These are phyloP conservation scores for Verasper variegatus DNA, from an alignment of 2,113 vertebrate species.

Conservation along the genomic window DNA sequence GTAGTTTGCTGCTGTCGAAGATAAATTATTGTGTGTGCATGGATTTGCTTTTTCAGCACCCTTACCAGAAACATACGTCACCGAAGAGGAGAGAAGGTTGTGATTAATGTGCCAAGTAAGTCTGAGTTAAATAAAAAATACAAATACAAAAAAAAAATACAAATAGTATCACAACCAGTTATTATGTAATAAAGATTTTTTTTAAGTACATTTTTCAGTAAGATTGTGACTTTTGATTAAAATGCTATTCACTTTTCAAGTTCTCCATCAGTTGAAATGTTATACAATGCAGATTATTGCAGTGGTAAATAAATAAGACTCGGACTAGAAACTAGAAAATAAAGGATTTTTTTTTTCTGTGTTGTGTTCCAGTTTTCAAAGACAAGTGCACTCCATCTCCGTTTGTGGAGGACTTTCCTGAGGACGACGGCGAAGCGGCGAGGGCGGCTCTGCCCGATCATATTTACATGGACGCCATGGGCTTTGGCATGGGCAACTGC, in stretches of 20 bases:
- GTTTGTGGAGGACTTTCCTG: constrained; percentile 91
- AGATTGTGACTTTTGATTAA: not conserved
- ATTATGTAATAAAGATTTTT: no score
- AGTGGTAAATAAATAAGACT: not conserved
- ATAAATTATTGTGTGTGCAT: not conserved
- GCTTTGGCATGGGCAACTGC: constrained; percentile 99
- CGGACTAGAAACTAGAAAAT: no score
- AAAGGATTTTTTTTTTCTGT: not conserved
- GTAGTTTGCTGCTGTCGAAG: no score
- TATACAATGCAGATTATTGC: not conserved
- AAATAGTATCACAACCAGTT: not conserved
- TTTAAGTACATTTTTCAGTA: no score
- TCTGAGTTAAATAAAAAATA: not conserved
- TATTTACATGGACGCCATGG: constrained; percentile 99
- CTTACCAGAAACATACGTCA: constrained; percentile 96
- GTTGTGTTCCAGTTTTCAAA: constrained; percentile 88
- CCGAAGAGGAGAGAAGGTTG: constrained; percentile 95
- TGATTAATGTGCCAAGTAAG: constrained; percentile 97
- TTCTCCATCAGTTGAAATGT: no score
- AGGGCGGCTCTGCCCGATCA: constrained; percentile 89
- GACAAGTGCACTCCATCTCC: constrained; percentile 91
- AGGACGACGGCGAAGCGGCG: constrained; percentile 89
- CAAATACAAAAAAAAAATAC: not conserved
- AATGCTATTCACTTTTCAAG: not conserved
- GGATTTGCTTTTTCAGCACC: constrained; percentile 82